A percentile compares a stretch with the other conserved stretches of the same genome.
phyloP scores from a whole-genome alignment of 2,113 vertebrate species.

The Onychostoma macrolepis region DNA sequence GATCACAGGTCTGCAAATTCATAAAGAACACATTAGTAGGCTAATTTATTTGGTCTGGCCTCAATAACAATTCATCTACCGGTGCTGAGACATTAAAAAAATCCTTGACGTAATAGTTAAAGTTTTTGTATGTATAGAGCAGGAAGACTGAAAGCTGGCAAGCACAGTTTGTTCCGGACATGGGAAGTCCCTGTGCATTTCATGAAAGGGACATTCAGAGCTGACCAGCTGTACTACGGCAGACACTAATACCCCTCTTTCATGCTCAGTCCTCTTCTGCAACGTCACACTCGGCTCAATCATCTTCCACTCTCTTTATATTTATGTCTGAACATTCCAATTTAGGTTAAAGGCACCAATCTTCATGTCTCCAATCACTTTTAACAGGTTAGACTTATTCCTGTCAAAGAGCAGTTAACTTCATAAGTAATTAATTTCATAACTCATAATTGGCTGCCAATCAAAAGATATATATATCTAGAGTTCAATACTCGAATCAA shows the following conservation, averaged over 20 bases:
- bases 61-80: background rate
- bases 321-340: background rate
- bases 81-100: background rate
- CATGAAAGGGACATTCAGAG: slow-evolving; percentile 53
- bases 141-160: slow-evolving; percentile 48
- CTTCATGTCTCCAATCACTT: background rate
- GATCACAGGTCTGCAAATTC: background rate
- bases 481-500: background rate
- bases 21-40: slow-evolving; percentile 1
- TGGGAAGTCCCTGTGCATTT: slow-evolving; percentile 31
- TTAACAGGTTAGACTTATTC: background rate
- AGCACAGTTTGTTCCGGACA: slow-evolving; percentile 49
- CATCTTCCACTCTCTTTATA: background rate
- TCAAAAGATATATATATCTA: background rate
- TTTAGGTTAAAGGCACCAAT: background rate
- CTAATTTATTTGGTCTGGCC: background rate
- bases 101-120: background rate
- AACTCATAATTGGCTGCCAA: background rate
- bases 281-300: slow-evolving; percentile 5
- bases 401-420: background rate
- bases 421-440: background rate
- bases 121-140: slow-evolving; percentile 7
- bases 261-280: background rate
- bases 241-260: slow-evolving; percentile 23
- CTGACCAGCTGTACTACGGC: slow-evolving; percentile 35